Base-by-base conservation (phyloP, 2,113 vertebrate species). In the Dipodomys spectabilis region DNA sequence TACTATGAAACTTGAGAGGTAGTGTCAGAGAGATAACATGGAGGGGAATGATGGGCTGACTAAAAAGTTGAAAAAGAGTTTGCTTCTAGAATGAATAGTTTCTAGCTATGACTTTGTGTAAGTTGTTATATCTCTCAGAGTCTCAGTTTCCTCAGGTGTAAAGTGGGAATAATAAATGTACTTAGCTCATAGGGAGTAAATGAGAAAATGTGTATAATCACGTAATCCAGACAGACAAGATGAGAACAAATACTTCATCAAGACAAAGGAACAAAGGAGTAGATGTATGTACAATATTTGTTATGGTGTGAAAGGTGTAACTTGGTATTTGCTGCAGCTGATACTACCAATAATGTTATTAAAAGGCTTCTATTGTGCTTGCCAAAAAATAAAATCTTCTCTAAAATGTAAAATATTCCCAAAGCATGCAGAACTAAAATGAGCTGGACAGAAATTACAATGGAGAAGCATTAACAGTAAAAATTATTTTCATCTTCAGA, bases 401-500 rank as follows among this genome's bases (percentile, higher is more conserved):
- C 27, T 62, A 74, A 87, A 85, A 25, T 28, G 32, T 16, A 87
- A 30, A 83, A 80, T 18, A 62, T 87, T 88, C 53, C 83, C 75
- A 13, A 92, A 92, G 85, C 25, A 87, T 28, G 81, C 9, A 79
- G 69, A 91, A 30, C 30, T 95, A 39, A 78, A 93, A 93, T 88
- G 60, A 94, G 18, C 79, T 91, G 72, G 77, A 77, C 30, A 88
- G 93, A 95, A 90, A 91, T 64, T 91, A 64, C 6, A 87, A 10
- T 64, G 35, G n/a, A 57, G 94, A 86, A n/a, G n/a, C 35, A 93
- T 11, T 90, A 89, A 65, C 65, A 87, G 5, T 82, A 91, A 94
- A 96, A 95, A 44, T 87, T 91, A 88, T 93, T 85, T 95, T 93
- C 35, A 83, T 79, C 67, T 90, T 92, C 88, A 90, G 74, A 94